Percentiles rank a stretch among this genome's conserved stretches.
Conservation (phyloP, 2,888 invertebrate species). For the Craniophora ligustri region DNA sequence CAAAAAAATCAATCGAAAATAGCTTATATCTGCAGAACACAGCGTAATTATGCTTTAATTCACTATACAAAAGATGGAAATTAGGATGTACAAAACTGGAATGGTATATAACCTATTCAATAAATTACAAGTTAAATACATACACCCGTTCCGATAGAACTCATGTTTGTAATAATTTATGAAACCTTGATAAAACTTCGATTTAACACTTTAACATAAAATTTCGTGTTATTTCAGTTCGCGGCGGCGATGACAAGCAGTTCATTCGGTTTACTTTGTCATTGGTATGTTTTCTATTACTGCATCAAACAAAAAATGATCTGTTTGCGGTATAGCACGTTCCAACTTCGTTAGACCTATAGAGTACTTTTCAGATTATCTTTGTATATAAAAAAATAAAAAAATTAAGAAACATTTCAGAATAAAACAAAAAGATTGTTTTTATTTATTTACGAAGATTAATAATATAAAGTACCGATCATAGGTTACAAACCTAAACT, state of each 20-base stretch:
- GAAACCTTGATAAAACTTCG: conserved; percentile 24
- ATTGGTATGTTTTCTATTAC: conserved; percentile 50
- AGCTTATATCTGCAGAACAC: not conserved
- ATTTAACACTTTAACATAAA: conserved; percentile 38
- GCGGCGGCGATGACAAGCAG: conserved; percentile 80
- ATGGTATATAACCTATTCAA: conserved; percentile 58
- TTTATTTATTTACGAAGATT: no score
- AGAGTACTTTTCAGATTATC: no score
- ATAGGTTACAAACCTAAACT: no score
- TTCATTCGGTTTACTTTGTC: conserved; percentile 55
- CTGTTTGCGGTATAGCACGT: not conserved
- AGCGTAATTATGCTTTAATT: conserved; percentile 57
- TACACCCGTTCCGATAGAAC: conserved; percentile 98
- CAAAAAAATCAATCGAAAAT: no score
- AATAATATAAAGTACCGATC: no score
- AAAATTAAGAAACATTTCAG: no score
- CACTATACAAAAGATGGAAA: not conserved
- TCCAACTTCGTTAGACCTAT: not conserved
- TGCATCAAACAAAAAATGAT: no score
- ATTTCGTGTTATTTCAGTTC: conserved; percentile 52
- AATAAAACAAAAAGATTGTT: no score
- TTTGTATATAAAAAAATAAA: no score
- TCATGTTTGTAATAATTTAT: conserved; percentile 89
- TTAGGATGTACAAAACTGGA: conserved; percentile 52
- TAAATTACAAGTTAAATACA: conserved; percentile 74